Evolutionary conservation across 1,140 invertebrate genomes (phyloP).

Genomic region (Anthonomus grandis): DNA sequence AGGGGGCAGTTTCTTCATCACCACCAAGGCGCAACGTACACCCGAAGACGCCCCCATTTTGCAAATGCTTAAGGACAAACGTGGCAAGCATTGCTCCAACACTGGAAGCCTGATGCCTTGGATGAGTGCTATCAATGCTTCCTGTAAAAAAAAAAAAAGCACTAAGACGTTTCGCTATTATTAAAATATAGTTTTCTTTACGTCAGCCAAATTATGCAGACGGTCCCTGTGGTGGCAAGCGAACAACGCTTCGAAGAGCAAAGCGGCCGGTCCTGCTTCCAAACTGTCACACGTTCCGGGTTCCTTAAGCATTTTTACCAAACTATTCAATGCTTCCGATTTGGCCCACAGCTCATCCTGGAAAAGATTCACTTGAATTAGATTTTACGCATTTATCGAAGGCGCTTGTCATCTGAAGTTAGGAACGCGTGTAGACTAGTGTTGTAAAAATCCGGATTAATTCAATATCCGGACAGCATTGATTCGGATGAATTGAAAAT

Average conservation of each 20-base stretch:
- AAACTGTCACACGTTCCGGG: slow-evolving; percentile 53
- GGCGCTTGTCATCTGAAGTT: no score
- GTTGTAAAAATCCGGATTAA: no score
- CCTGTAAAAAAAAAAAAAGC: slow-evolving; percentile 16
- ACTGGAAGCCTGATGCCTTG: slow-evolving; percentile 44
- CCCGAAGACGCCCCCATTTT: slow-evolving; percentile 59
- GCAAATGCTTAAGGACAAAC: slow-evolving; percentile 56
- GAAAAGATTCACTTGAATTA: no score
- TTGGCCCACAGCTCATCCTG: slow-evolving; percentile 59
- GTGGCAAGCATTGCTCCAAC: slow-evolving; percentile 48
- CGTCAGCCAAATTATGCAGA: slow-evolving; percentile 35
- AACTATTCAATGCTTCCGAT: slow-evolving; percentile 55
- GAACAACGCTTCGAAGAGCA: slow-evolving; percentile 57
- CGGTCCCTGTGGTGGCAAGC: slow-evolving; percentile 46
- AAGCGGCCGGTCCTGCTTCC: slow-evolving; percentile 59
- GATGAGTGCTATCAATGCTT: slow-evolving; percentile 23
- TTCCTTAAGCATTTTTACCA: slow-evolving; percentile 54
- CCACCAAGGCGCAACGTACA: slow-evolving; percentile 56
- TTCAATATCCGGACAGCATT: no score
- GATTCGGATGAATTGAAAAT: no score
- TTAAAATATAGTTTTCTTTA: slow-evolving; percentile 15
- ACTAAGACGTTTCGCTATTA: neutral
- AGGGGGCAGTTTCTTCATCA: slow-evolving; percentile 65
- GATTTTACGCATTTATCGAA: no score
- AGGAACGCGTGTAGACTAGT: no score